These are phyloP conservation scores for Gymnoscelis rufifasciata DNA, from an alignment of 2,888 invertebrate species.

Conservation along the genomic window DNA sequence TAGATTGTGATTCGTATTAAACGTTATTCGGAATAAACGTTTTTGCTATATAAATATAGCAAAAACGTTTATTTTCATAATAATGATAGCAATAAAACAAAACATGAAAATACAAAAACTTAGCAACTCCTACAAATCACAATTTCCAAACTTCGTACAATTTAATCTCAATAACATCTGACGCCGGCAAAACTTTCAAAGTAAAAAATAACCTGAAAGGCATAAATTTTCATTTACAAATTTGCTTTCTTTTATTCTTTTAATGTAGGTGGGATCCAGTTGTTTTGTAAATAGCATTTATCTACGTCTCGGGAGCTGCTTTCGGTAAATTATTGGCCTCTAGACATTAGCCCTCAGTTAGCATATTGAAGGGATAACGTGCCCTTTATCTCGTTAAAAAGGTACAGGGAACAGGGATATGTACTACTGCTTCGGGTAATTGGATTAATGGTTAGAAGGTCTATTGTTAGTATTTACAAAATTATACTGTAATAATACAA, in stretches of 20 bases:
- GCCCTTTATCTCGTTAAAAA: conserved; percentile 22
- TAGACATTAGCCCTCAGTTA: conserved; percentile 23
- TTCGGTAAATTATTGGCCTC: conserved; percentile 30
- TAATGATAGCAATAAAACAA: no score
- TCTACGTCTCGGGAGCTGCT: conserved; percentile 19
- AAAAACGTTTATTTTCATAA: no score
- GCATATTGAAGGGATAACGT: conserved; percentile 28
- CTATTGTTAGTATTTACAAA: no score
- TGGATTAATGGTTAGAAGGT: conserved; percentile 4
- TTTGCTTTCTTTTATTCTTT: conserved; percentile 23
- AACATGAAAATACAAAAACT: no score
- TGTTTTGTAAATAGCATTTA: conserved; percentile 28
- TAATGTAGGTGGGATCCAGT: conserved; percentile 22
- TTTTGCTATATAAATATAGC: no score
- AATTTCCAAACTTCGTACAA: not conserved
- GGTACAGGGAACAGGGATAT: conserved; percentile 12
- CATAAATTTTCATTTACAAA: conserved; percentile 19
- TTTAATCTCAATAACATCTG: not conserved
- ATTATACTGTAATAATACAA: no score
- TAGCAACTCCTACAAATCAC: not conserved
- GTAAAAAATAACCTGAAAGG: conserved; percentile 9
- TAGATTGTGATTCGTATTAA: no score
- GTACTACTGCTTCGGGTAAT: conserved; percentile 10
- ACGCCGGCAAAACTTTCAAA: conserved; percentile 9
- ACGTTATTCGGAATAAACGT: no score